phyloP scores from a whole-genome alignment of 1,140 invertebrate species.

The Acromyrmex charruanus region DNA sequence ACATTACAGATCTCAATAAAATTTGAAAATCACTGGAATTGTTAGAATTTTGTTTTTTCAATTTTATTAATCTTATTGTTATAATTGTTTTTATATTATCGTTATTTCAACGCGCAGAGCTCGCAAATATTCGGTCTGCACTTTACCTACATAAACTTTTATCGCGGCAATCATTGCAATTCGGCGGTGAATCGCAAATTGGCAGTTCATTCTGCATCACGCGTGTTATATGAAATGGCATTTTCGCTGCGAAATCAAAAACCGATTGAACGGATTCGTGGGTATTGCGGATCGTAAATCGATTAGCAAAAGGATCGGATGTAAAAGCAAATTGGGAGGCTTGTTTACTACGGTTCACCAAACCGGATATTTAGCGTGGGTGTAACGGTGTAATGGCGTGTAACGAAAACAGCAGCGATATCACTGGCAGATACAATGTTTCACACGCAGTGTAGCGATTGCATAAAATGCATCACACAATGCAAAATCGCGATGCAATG shows the following conservation, averaged over 20 bases:
- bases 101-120: not conserved
- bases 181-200: slow-evolving; percentile 36
- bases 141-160: slow-evolving; percentile 6
- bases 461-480: not conserved
- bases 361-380: slow-evolving; percentile 60
- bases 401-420: slow-evolving; percentile 68
- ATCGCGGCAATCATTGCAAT: slow-evolving; percentile 43
- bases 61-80: slow-evolving; percentile 1
- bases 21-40: slow-evolving; percentile 2
- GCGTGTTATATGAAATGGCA: slow-evolving; percentile 48
- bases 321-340: slow-evolving; percentile 72
- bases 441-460: not conserved
- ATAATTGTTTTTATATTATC: not conserved
- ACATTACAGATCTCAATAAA: not conserved
- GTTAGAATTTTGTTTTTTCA: not conserved
- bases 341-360: slow-evolving; percentile 72
- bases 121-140: not conserved
- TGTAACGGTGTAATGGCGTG: slow-evolving; percentile 70
- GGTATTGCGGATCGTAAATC: slow-evolving; percentile 39
- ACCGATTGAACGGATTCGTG: slow-evolving; percentile 53
- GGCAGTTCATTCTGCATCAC: slow-evolving; percentile 53
- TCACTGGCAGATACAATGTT: slow-evolving; percentile 20
- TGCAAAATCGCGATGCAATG: slow-evolving; percentile 11
- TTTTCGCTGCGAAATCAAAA: slow-evolving; percentile 41
- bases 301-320: slow-evolving; percentile 66